Conservation (phyloP, 1,140 invertebrate species). For the Agrilus planipennis region DNA sequence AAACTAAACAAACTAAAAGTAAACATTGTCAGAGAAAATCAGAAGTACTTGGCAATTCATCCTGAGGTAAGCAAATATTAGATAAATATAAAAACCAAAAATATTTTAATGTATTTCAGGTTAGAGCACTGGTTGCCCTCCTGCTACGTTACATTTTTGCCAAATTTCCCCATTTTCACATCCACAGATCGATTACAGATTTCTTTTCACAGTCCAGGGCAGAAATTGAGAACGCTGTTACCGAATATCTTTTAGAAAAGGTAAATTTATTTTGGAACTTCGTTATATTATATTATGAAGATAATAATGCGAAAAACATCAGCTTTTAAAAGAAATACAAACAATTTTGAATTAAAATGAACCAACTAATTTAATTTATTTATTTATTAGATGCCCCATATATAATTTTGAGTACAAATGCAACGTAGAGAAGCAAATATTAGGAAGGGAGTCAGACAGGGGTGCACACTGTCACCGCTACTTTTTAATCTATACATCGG, state of each 20-base stretch:
- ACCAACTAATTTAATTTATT: too few species aligned
- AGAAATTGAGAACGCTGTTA: conserved; percentile 7
- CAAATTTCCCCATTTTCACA: conserved; percentile 5
- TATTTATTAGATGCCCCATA: too few species aligned
- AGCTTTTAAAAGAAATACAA: too few species aligned
- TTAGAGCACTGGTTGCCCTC: conserved; percentile 11
- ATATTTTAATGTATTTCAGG: conserved; percentile 4
- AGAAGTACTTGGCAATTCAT: conserved; percentile 14
- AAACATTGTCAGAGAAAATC: conserved; percentile 11
- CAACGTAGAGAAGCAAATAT: too few species aligned
- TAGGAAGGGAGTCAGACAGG: too few species aligned
- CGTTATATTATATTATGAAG: too few species aligned
- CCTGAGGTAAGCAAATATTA: conserved; percentile 13
- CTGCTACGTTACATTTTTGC: conserved; percentile 6
- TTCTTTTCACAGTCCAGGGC: conserved; percentile 7
- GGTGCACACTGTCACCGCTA: too few species aligned
- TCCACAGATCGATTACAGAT: conserved; percentile 8
- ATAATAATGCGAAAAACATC: too few species aligned
- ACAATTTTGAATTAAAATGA: too few species aligned
- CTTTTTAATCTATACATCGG: too few species aligned
- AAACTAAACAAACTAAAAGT: conserved; percentile 12
- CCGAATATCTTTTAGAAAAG: conserved; percentile 5
- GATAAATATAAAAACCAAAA: background rate
- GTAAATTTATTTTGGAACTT: too few species aligned
- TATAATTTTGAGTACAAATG: too few species aligned